Base-by-base conservation (phyloP, 2,113 vertebrate species). In the Tupaia chinensis region DNA sequence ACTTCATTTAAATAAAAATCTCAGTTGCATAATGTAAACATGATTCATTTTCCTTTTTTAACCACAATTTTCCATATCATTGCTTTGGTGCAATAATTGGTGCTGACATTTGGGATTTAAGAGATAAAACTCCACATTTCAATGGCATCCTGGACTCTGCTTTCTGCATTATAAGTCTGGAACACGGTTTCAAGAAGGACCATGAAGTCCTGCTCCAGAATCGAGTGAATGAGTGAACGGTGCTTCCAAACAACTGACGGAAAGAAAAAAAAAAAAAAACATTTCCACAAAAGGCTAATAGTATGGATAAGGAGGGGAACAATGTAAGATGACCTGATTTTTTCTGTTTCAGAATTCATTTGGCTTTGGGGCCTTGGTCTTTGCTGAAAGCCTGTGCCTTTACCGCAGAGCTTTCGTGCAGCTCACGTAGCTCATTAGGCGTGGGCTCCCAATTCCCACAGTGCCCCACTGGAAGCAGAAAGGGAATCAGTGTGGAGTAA, bases 1-100 rank as follows among this genome's bases (percentile, higher is more conserved):
- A 72, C 3, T 19, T 25, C 20, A 13, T 54, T 63, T 78, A 91
- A 83, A 58, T 72, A n/a, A 72, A 44, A 69, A 16, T n/a, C 87
- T 72, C 68, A 76, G 25, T 88, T 81, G 53, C 44, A 80, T 87
- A 73, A 81, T 70, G 23, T 60, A 66, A 93, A 89, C 53, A 83
- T 72, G 53, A 70, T 56, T 96, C 69, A 32, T 93, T 80, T 89
- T 65, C 63, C 69, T 60, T 74, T 83, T 83, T 53, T 54, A 13
- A 29, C 22, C 27, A 44, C 17, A 56, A 54, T 91, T 88, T 94
- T 83, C 72, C 68, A 54, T 72, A 58, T 61, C 68, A 44, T 92
- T 34, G 27, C 72, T 94, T 60, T 83, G 66, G 82, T 54, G 23
- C 56, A 89, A 5, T 89, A 23, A 25, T 58, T 87, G 69, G 14